Base-by-base conservation (phyloP, 92 coral and sea anemone species). In the Phenganax stokvisi region DNA sequence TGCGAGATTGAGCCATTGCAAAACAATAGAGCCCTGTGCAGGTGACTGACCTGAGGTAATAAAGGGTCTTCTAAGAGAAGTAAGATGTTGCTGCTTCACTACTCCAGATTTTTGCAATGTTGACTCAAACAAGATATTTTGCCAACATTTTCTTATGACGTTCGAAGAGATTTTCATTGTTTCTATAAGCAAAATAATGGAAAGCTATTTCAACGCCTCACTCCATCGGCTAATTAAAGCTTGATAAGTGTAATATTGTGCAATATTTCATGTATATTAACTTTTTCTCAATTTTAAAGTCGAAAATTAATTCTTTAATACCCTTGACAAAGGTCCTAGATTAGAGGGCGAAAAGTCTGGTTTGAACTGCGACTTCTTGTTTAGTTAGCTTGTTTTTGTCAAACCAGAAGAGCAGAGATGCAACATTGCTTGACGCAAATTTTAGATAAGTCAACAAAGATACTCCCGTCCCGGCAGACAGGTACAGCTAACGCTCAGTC, bases 1-100 rank as follows among this genome's bases (percentile, higher is more conserved):
- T 25, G 82, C 81, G 9, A 91, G 90, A 20, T 90, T 84, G n/a
- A 93, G 85, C 97, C 97, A 93, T 51, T 89, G 84, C 25, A 88
- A 65, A 73, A 93, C 85, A 7, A 81, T 90, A 1, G 92, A 70
- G 25, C 87, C 85, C 13, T 73, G 80, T 6, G 57, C 71, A 1
- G 80, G 83, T 37, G 10, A 54, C 11, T 87, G 72, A 11, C 77
- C 63, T 0, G 65, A 79, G 56, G 83, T 86, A 2, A 16, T 76
- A 65, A 76, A 53, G 9, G 76, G 83, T 54, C 68, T 79, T 57
- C 57, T 83, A 29, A 93, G 61, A 17, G 92, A 89, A 28, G 56
- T 12, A 51, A 62, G 79, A 10, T 90, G 97, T 61, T 84, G 80
- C 0, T 27, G 53, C 12, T 89, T 86, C 89, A 92, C 87, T 57